phyloP scores from a whole-genome alignment of 2,113 vertebrate species.

The Paratilapia polleni region DNA sequence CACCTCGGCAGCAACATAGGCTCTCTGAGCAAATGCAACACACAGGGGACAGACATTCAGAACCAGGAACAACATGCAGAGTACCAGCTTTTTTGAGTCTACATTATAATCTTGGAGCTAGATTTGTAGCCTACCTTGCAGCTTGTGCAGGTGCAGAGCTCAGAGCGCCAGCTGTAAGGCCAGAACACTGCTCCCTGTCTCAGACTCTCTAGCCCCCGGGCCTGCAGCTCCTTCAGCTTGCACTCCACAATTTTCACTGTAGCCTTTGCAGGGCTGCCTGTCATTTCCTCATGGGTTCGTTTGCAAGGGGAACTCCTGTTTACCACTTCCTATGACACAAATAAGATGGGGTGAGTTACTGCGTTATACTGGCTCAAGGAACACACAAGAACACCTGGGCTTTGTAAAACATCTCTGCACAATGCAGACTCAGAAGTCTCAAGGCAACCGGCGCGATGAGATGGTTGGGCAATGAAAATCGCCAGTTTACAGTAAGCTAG shows the following conservation, averaged over 20 bases:
- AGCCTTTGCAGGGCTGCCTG: constrained; percentile 4
- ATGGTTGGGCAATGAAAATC: constrained; percentile 49
- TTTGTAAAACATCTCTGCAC: constrained; percentile 7
- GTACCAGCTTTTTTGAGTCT: not conserved
- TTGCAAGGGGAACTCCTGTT: constrained; percentile 60
- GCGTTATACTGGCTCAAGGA: not conserved
- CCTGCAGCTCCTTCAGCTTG: constrained; percentile 83
- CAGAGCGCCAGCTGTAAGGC: constrained; percentile 89
- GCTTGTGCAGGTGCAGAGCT: constrained; percentile 88
- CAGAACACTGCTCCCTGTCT: constrained; percentile 88
- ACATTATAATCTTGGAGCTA: not conserved
- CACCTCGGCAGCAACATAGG: constrained; percentile 87
- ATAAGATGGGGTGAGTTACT: not conserved
- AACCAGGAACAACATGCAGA: not conserved
- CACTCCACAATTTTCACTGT: constrained; percentile 61
- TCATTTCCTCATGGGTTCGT: constrained; percentile 65
- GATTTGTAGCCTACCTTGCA: constrained; percentile 83
- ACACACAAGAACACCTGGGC: not conserved
- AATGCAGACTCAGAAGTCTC: constrained; percentile 26
- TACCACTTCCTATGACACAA: constrained; percentile 37
- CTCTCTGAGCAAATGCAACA: constrained; percentile 78
- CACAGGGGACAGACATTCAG: not conserved
- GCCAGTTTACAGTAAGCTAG: constrained; percentile 68
- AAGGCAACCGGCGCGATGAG: constrained; percentile 8
- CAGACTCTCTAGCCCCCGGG: constrained; percentile 59